Evolutionary conservation across 2,113 vertebrate species (phyloP).

Genomic region (Ornithorhynchus anatinus): DNA sequence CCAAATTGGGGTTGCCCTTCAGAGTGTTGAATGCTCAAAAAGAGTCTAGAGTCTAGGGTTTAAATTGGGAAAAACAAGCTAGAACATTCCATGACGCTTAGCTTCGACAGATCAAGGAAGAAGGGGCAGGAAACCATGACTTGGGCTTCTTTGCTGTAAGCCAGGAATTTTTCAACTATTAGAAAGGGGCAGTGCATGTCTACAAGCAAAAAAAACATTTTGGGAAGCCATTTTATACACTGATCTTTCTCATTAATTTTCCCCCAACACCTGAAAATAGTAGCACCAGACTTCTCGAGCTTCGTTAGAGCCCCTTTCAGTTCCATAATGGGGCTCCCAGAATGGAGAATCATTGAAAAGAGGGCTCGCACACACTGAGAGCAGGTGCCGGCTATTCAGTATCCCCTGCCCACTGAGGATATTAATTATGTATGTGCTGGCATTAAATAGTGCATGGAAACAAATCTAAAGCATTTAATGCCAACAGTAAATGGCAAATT

Average conservation of each 20-base stretch:
- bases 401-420: neutral
- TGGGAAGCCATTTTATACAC: neutral
- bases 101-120: no score
- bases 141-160: no score
- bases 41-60: no score
- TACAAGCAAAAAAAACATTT: no score
- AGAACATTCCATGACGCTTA: no score
- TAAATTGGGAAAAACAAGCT: no score
- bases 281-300: neutral
- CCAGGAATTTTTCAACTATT: no score
- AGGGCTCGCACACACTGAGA: neutral
- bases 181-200: no score
- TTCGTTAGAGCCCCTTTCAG: neutral
- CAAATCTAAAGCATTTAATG: slow-evolving; percentile 23
- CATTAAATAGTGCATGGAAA: slow-evolving; percentile 23
- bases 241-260: neutral
- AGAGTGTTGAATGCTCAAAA: no score
- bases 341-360: neutral
- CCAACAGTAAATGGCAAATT: slow-evolving; percentile 34
- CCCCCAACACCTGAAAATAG: neutral
- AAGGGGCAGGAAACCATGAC: no score
- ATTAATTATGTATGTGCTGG: slow-evolving; percentile 45
- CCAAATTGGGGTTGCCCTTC: no score
- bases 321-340: neutral
- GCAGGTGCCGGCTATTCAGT: slow-evolving; percentile 11